Evolutionary conservation across 2,113 vertebrate species (phyloP), one percentile per base, ranked within the genome.

Genomic region (Leiothrix lutea): DNA sequence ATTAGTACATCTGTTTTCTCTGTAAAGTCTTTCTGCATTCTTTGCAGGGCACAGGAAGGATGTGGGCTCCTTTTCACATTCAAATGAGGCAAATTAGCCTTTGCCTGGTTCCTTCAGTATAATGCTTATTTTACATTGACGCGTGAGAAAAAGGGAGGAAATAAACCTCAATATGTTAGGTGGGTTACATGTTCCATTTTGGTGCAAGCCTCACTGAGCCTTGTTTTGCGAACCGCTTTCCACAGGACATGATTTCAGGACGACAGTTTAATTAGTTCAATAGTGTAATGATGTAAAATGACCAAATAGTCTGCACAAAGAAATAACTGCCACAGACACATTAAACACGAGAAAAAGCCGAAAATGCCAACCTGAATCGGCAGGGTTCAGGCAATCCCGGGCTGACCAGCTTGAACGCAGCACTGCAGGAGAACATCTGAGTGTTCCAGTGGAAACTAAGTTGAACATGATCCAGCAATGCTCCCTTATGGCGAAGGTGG

Each of bases 41-140:
- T 98, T 97, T 95, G 90, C 71, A 88, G 86, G 93, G 97, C 88
- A 96, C 98, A 98, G 98, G 98, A 98, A 98, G 98, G 98, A 98
- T 98, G 97, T 97, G 96, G 98, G 97, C 91, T 98, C 93, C 95
- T 93, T 97, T 98, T 97, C 97, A 97, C 93, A 98, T 97, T 97
- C 94, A 98, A 98, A 97, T 97, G 94, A 98, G 90, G 95, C 94
- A 96, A 96, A 94, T 96, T 95, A 96, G 92, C 78, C 88, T 81
- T 90, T 83, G 80, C 84, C 93, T 93, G 86, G 91, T 88, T 88
- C 85, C 71, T 91, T 96, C 88, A 93, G 94, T 71, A 94, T 92
- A 87, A 92, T 74, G 74, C 92, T 95, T 95, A 92, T 95, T 96
- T 95, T 93, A 93, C 89, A 92, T 94, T 86, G 82, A 64, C 79